phyloP scores from a whole-genome alignment of 2,797 vertebrate species.

The Helicolenus hilgendorfi region DNA sequence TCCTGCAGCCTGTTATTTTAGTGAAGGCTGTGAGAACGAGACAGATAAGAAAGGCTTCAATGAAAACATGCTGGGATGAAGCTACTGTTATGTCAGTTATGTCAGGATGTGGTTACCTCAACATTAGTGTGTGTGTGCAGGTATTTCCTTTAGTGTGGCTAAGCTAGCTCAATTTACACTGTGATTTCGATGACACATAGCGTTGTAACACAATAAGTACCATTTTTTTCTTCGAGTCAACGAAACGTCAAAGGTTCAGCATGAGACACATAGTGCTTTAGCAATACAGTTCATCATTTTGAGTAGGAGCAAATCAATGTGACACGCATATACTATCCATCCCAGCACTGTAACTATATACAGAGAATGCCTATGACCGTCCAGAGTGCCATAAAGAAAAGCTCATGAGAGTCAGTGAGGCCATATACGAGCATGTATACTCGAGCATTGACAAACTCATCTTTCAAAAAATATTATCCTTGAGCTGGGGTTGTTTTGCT shows the following conservation, averaged over 20 bases:
- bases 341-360: background rate
- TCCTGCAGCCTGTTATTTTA: constrained; percentile 44
- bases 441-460: background rate
- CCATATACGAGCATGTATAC: background rate
- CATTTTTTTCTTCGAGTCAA: background rate
- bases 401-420: constrained; percentile 3
- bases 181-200: background rate
- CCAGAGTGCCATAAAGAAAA: constrained; percentile 38
- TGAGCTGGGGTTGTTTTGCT: constrained; percentile 11
- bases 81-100: constrained; percentile 12
- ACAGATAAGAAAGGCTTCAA: constrained; percentile 50
- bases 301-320: background rate
- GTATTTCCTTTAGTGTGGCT: background rate
- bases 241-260: background rate
- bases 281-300: constrained; percentile 7
- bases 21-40: constrained; percentile 15
- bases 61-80: constrained; percentile 47
- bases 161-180: background rate
- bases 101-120: constrained; percentile 24
- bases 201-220: background rate
- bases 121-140: background rate
- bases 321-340: background rate
- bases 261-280: background rate
- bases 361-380: constrained; percentile 20
- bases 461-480: constrained; percentile 31